These are phyloP conservation scores for Natrix natrix DNA, from an alignment of 2,797 vertebrate species.

Conservation along the genomic window DNA sequence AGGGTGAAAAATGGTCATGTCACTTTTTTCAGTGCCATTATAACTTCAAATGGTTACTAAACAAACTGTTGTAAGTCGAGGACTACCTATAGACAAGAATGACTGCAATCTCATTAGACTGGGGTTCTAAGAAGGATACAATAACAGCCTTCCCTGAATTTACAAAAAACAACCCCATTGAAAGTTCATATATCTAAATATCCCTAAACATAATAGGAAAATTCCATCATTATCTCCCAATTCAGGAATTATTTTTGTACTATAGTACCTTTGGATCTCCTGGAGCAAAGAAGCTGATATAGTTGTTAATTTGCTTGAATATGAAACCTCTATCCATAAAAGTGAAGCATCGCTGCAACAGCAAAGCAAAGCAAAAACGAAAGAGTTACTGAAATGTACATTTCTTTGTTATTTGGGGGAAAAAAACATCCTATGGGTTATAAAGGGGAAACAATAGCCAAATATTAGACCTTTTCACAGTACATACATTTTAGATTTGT, in stretches of 20 bases:
- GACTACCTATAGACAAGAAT: background rate
- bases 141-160: background rate
- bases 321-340: conserved; percentile 97
- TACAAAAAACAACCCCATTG: background rate
- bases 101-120: background rate
- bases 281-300: conserved; percentile 92
- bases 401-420: background rate
- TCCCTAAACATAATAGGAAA: background rate
- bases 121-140: background rate
- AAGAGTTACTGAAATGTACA: background rate
- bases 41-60: background rate
- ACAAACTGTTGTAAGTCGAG: background rate
- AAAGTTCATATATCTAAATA: background rate
- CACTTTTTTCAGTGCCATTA: background rate
- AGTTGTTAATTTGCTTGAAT: conserved; percentile 98
- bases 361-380: conserved; percentile 20
- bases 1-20: background rate
- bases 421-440: background rate
- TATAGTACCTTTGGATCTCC: conserved; percentile 90
- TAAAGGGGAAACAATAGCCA: background rate
- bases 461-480: background rate
- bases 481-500: background rate
- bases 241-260: conserved; percentile 22
- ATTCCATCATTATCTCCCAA: background rate
- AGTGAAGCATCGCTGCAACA: conserved; percentile 89